Evolutionary conservation across 2,888 invertebrate genomes (phyloP).

Genomic region (Syrphus vitripennis): DNA sequence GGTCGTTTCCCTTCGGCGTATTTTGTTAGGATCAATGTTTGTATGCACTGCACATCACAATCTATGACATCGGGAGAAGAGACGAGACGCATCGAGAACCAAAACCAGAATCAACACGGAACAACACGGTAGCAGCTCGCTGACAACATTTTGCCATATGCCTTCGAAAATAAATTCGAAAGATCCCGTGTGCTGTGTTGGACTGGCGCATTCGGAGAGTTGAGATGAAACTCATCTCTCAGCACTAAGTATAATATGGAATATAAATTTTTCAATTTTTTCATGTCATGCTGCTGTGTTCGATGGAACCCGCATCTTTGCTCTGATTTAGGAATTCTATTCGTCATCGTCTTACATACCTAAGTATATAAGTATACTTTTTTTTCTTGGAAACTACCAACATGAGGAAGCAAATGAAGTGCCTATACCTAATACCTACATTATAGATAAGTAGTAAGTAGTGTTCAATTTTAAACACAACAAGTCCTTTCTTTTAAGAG

Average conservation of each 20-base stretch:
- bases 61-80: slow-evolving; percentile 17
- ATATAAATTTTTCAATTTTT: slow-evolving; percentile 21
- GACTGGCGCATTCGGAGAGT: background rate
- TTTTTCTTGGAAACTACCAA: slow-evolving; percentile 36
- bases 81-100: background rate
- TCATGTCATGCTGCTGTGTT: slow-evolving; percentile 1
- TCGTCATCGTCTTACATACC: slow-evolving; percentile 23
- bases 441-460: slow-evolving; percentile 32
- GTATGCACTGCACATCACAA: slow-evolving; percentile 65
- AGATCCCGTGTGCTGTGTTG: slow-evolving; percentile 9
- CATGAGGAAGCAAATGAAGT: slow-evolving; percentile 39
- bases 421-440: background rate
- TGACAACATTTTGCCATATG: slow-evolving; percentile 47
- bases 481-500: slow-evolving; percentile 24
- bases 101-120: background rate
- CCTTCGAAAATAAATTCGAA: slow-evolving; percentile 32
- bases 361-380: background rate
- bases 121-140: slow-evolving; percentile 33
- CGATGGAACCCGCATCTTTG: slow-evolving; percentile 62
- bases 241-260: slow-evolving; percentile 1
- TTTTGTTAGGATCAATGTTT: slow-evolving; percentile 61
- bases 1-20: slow-evolving; percentile 60
- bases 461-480: slow-evolving; percentile 53
- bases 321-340: slow-evolving; percentile 37
- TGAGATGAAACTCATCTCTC: background rate